Percentiles rank a stretch among this genome's conserved stretches.
Conservation (phyloP, 2,888 invertebrate genomes). For the Cryptus armator region DNA sequence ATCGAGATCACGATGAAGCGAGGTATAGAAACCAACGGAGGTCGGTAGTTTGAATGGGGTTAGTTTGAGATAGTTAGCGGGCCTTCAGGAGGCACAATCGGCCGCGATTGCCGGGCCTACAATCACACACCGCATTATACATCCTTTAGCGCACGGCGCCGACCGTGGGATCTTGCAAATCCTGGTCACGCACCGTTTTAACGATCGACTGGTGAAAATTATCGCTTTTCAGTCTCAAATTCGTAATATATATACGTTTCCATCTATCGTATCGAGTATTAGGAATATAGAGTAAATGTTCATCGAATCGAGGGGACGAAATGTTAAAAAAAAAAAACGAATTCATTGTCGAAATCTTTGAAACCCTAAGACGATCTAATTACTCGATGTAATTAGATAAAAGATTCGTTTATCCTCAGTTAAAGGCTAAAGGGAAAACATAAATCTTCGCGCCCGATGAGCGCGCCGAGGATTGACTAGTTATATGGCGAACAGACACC, state of each 20-base stretch:
- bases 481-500: too few species aligned
- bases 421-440: too few species aligned
- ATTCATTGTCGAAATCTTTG: too few species aligned
- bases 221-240: slow-evolving; percentile 51
- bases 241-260: slow-evolving; percentile 14
- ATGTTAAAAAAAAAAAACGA: too few species aligned
- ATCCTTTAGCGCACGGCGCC: slow-evolving; percentile 78
- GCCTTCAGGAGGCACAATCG: slow-evolving; percentile 84
- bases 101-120: slow-evolving; percentile 84
- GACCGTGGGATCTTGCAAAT: slow-evolving; percentile 78
- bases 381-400: too few species aligned
- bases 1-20: slow-evolving; percentile 73
- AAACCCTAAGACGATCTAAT: too few species aligned
- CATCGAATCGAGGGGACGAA: too few species aligned
- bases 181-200: slow-evolving; percentile 72
- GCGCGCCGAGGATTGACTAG: slow-evolving; percentile 71
- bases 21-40: slow-evolving; percentile 72
- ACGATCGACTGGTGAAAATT: slow-evolving; percentile 65
- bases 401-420: too few species aligned
- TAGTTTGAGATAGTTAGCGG: slow-evolving; percentile 85
- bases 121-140: slow-evolving; percentile 84
- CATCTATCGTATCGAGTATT: slow-evolving; percentile 5
- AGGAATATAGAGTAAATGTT: too few species aligned
- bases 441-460: too few species aligned
- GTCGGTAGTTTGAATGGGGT: slow-evolving; percentile 83